phyloP scores from a whole-genome alignment of 2,888 invertebrate species.

The Lithophane semibrunnea region DNA sequence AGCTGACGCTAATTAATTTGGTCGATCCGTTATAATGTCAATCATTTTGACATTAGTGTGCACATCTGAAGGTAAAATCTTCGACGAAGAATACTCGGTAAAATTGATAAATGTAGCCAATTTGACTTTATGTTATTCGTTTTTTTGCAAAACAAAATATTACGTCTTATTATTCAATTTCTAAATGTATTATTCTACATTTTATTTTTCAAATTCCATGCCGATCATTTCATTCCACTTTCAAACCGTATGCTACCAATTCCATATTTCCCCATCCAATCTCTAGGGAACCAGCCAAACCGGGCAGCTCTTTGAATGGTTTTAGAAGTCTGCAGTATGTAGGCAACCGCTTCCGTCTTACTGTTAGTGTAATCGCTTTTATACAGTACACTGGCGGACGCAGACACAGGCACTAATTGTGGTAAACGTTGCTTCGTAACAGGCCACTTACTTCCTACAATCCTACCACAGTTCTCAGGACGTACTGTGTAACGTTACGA shows the following conservation, averaged over 20 bases:
- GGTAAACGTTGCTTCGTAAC: constrained; percentile 55
- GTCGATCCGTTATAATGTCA: constrained; percentile 4
- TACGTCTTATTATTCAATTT: neutral
- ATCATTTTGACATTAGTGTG: constrained; percentile 23
- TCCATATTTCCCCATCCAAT: constrained; percentile 6
- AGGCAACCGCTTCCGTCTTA: constrained; percentile 41
- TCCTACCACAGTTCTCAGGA: constrained; percentile 36
- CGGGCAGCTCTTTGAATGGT: constrained; percentile 23
- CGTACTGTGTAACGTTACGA: constrained; percentile 13
- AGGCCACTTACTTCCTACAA: constrained; percentile 50
- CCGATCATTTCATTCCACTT: neutral
- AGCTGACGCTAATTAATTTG: constrained; percentile 23
- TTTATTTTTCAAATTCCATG: constrained; percentile 5
- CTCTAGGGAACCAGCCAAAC: constrained; percentile 20
- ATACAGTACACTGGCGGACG: constrained; percentile 44
- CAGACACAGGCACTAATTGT: constrained; percentile 58
- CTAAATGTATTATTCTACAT: neutral
- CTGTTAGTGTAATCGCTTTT: constrained; percentile 57
- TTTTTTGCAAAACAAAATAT: neutral
- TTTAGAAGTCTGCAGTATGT: constrained; percentile 31
- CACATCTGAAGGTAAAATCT: neutral
- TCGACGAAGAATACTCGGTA: neutral
- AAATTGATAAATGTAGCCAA: neutral
- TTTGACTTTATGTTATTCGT: neutral
- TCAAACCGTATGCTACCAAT: constrained; percentile 13